These are phyloP conservation scores for Eupithecia dodoneata DNA, from an alignment of 2,888 invertebrate genomes.

Conservation along the genomic window DNA sequence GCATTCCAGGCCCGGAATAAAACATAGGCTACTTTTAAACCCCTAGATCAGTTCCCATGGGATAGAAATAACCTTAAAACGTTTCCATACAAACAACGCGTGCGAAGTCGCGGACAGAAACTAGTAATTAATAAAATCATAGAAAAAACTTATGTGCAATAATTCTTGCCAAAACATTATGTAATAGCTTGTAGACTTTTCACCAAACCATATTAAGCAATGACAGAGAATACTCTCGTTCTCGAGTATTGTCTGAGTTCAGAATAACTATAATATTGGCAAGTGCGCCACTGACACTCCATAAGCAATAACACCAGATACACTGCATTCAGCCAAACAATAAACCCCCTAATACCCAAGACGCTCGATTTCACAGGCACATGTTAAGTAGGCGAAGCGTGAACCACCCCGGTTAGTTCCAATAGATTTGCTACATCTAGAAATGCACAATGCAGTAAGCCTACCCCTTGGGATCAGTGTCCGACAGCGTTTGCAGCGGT, in stretches of 20 bases:
- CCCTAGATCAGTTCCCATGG: too few relatives aligned
- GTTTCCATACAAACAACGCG: too few relatives aligned
- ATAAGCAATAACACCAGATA: neutral
- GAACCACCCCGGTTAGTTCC: conserved; percentile 58
- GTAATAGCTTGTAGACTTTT: neutral
- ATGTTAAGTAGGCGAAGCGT: conserved; percentile 40
- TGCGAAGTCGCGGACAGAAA: too few relatives aligned
- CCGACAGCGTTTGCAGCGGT: conserved; percentile 53
- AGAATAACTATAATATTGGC: neutral
- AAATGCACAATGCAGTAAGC: conserved; percentile 69
- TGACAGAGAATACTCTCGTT: neutral
- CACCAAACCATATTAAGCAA: neutral
- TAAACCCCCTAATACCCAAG: conserved; percentile 14
- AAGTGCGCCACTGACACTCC: neutral
- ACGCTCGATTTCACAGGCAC: conserved; percentile 35
- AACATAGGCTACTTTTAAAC: too few relatives aligned
- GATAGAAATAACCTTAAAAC: too few relatives aligned
- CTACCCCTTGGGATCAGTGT: conserved; percentile 65
- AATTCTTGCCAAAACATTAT: neutral
- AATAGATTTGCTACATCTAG: conserved; percentile 62
- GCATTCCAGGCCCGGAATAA: too few relatives aligned
- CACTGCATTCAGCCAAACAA: conserved; percentile 6
- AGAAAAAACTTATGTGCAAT: too few relatives aligned
- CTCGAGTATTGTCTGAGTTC: too few relatives aligned
- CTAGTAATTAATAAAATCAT: too few relatives aligned